phyloP scores from a whole-genome alignment of 1,140 invertebrate genomes.

The Muscidifurax raptorellus region DNA sequence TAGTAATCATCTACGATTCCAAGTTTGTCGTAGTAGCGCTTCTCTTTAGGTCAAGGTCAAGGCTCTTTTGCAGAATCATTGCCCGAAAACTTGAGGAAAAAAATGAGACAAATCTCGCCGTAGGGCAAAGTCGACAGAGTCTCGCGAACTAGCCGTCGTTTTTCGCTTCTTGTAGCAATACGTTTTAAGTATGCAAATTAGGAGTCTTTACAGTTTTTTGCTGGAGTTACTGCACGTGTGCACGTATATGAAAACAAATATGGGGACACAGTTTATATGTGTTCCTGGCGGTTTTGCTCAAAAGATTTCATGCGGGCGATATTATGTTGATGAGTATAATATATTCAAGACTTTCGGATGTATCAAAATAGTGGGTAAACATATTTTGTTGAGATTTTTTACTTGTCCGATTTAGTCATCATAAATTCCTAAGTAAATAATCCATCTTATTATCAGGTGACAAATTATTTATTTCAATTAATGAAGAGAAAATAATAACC shows the following conservation, averaged over 20 bases:
- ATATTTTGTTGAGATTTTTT: not conserved
- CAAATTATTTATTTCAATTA: not conserved
- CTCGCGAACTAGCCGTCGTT: not conserved
- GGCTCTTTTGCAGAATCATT: conserved; percentile 8
- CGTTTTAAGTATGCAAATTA: conserved; percentile 29
- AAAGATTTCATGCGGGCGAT: not conserved
- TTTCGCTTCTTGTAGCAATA: not conserved
- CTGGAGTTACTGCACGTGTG: not conserved
- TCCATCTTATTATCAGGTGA: not conserved
- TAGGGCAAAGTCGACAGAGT: not conserved
- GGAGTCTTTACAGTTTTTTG: not conserved
- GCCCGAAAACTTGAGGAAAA: not conserved
- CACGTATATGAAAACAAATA: not conserved
- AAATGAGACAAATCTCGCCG: not conserved
- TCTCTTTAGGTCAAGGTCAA: conserved; percentile 32
- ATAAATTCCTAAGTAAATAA: not conserved
- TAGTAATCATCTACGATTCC: not conserved
- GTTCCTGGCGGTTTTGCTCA: not conserved
- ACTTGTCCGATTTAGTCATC: not conserved
- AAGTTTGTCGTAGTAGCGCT: not conserved
- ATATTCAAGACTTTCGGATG: conserved; percentile 2
- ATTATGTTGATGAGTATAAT: not conserved
- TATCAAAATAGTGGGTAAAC: not conserved
- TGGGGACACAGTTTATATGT: no score
- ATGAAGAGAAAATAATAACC: not conserved